A percentile compares a stretch with the other conserved stretches of the same genome.
phyloP scores from a whole-genome alignment of 37 sponge, comb jelly and placozoan species.

The Halisarca cf. caerulea region DNA sequence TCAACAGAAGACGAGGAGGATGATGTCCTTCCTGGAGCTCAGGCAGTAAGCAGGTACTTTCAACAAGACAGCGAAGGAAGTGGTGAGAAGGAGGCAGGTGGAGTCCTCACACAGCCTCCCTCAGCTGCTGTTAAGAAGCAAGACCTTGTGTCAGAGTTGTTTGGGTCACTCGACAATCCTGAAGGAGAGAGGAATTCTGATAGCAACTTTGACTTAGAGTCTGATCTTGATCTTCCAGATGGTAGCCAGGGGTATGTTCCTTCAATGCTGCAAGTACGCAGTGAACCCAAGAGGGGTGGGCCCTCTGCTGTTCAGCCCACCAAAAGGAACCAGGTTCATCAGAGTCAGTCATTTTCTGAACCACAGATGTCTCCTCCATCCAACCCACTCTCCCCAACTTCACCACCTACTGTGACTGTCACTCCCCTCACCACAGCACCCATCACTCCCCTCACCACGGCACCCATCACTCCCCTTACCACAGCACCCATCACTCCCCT shows the following conservation, averaged over 20 bases:
- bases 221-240: conserved; percentile 1
- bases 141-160: not conserved
- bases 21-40: not conserved
- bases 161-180: not conserved
- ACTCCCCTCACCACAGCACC: not conserved
- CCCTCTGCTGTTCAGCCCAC: not conserved
- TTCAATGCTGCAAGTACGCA: not conserved
- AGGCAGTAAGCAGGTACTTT: not conserved
- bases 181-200: not conserved
- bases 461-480: not conserved
- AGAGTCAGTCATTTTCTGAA: too few species aligned
- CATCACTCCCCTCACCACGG: not conserved
- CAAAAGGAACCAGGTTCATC: too few species aligned
- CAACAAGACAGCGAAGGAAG: not conserved
- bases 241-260: not conserved
- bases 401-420: not conserved
- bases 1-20: conserved; percentile 3
- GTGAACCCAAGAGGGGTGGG: not conserved
- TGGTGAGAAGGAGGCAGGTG: not conserved
- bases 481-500: not conserved
- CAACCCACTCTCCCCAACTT: not conserved
- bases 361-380: too few species aligned
- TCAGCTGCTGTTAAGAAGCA: not conserved
- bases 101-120: not conserved
- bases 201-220: not conserved